These are phyloP conservation scores for Luscinia megarhynchos DNA, from an alignment of 2,797 vertebrate species.

Conservation along the genomic window DNA sequence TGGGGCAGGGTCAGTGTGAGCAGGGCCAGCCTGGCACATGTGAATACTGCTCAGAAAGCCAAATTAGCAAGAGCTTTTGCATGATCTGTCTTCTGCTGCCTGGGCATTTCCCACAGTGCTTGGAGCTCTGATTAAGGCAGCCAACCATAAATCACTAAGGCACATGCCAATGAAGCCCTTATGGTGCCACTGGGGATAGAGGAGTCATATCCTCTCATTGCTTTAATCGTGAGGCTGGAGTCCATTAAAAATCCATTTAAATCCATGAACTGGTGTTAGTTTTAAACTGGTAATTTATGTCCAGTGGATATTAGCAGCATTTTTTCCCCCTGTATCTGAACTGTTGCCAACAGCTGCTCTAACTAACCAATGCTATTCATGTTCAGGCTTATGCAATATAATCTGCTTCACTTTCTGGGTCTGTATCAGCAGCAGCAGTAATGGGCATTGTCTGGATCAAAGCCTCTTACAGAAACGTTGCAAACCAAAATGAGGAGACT, in stretches of 20 bases:
- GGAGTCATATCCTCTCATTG: constrained; percentile 53
- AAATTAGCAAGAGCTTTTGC: neutral
- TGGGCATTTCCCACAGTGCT: constrained; percentile 36
- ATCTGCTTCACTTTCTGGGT: constrained; percentile 25
- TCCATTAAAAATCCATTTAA: constrained; percentile 69
- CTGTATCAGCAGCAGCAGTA: constrained; percentile 43
- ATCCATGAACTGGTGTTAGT: constrained; percentile 61
- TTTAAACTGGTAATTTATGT: constrained; percentile 71
- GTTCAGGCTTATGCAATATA: neutral
- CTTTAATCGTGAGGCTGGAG: constrained; percentile 61
- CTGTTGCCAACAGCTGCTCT: constrained; percentile 35
- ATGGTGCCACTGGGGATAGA: constrained; percentile 36
- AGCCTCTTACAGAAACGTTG: neutral
- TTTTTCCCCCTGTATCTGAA: constrained; percentile 19
- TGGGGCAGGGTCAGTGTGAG: neutral
- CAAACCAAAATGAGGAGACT: neutral
- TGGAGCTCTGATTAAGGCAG: constrained; percentile 56
- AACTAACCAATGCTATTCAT: constrained; percentile 23
- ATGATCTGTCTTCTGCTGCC: constrained; percentile 33
- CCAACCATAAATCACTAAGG: constrained; percentile 51
- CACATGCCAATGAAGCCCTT: constrained; percentile 58
- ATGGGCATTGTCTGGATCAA: constrained; percentile 36
- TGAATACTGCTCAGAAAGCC: neutral
- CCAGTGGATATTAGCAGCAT: constrained; percentile 22
- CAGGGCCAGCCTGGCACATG: neutral